These are phyloP conservation scores for Morone chrysops DNA, from an alignment of 2,113 vertebrate species.

Conservation along the genomic window DNA sequence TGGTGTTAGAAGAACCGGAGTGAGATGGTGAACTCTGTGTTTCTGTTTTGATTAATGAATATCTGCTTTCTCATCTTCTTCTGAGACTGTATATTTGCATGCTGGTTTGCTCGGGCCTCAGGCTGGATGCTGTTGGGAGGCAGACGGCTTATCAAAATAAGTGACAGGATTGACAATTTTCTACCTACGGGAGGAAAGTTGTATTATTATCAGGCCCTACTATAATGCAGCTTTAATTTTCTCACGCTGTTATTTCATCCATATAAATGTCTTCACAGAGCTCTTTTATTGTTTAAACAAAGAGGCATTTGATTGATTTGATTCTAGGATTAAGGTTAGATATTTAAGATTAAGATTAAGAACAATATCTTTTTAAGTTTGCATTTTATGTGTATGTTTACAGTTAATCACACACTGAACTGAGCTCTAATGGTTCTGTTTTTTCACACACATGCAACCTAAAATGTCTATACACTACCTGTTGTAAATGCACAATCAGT, in stretches of 20 bases:
- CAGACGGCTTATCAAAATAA: constrained; percentile 21
- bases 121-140: constrained; percentile 21
- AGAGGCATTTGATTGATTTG: background rate
- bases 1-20: background rate
- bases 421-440: background rate
- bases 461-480: background rate
- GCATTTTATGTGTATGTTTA: background rate
- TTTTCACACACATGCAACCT: background rate
- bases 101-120: constrained; percentile 7
- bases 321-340: background rate
- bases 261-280: constrained; percentile 5
- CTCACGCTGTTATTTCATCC: background rate
- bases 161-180: constrained; percentile 43
- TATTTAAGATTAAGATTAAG: background rate
- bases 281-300: background rate
- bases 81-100: constrained; percentile 1
- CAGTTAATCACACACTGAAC: background rate
- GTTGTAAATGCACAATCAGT: background rate
- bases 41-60: constrained; percentile 19
- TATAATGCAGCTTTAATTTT: constrained; percentile 10
- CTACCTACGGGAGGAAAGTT: background rate
- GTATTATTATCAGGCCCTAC: constrained; percentile 28
- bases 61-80: background rate
- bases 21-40: background rate
- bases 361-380: background rate